Evolutionary conservation across 2,113 vertebrate species (phyloP).

Genomic region (Motacilla alba): DNA sequence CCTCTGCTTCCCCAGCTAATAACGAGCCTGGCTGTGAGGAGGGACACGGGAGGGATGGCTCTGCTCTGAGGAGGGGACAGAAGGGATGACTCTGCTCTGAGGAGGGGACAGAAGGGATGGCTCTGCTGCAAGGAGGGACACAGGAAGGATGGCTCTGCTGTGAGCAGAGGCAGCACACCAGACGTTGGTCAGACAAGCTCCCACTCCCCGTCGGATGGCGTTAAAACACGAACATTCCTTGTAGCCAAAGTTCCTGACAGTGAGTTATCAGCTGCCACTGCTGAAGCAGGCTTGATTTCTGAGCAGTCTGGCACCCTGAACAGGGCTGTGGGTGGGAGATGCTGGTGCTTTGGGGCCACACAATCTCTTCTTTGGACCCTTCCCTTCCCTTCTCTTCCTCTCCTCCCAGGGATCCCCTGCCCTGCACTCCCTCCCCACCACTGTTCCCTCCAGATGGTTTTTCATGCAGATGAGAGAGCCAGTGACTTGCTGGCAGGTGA

Average conservation of each 20-base stretch:
- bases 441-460: neutral
- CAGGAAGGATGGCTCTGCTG: neutral
- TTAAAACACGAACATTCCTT: rapidly evolving
- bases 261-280: neutral
- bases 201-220: rapidly evolving
- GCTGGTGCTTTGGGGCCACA: neutral
- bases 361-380: neutral
- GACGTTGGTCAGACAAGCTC: neutral
- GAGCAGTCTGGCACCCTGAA: neutral
- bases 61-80: neutral
- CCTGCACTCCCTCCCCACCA: rapidly evolving
- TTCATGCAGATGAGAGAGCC: neutral
- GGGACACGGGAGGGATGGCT: neutral
- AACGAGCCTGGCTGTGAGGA: conserved; percentile 38
- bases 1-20: conserved; percentile 68
- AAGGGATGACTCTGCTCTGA: neutral
- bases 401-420: neutral
- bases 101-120: neutral
- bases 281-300: neutral
- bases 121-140: neutral
- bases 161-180: neutral
- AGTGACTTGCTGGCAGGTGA: rapidly evolving
- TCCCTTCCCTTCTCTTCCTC: neutral
- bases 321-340: neutral
- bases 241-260: neutral